Evolutionary conservation across 2,888 invertebrate species (phyloP), one percentile per base, ranked within the genome.

Genomic region (Arenicola marina): DNA sequence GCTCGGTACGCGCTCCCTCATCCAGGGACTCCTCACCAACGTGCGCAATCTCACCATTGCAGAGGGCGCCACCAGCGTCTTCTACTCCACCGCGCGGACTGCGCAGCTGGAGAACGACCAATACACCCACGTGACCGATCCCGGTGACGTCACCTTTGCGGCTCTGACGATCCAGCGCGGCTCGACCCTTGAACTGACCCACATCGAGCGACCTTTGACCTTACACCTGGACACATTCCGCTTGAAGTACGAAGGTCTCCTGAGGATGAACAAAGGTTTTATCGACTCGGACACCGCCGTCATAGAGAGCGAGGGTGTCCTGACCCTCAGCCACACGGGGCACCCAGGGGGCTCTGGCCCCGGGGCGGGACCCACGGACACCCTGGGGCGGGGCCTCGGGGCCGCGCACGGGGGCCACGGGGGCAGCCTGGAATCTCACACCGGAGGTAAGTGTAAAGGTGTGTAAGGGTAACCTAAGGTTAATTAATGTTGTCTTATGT

Each of bases 361-460:
- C 21, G 76, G 76, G 18, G 64, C 65, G 29, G 72, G 69, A 24
- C 51, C 21, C 11, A 67, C 69, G 1, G 38, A 61, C 24, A 21
- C 3, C 1, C 29, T 33, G 24, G 51, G 24, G 11, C 29, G 53
- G 38, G 76, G 75, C 28, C 69, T 63, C 57, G 76, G 76, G 29
- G 76, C 67, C 45, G 67, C 75, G 4, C 76, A 76, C 61, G 76
- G 76, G 26, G 76, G 76, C 11, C 74, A 76, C 62, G 76, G 76
- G 15, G 76, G 76, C n/a, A 71, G 72, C 21, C 68, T 68, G 21
- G 59, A 66, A 3, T 70, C 69, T 18, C n/a, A 61, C 2, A 18
- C 18, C 38, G 38, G 38, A 15, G 38, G 11, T 38, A 38, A 38
- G 18, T 38, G 38, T 38, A 38, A 38, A 11, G 18, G 18, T 38